A percentile compares a stretch with the other conserved stretches of the same genome.
Conservation (phyloP, 2,797 vertebrate genomes). For the Danio kyathit region DNA sequence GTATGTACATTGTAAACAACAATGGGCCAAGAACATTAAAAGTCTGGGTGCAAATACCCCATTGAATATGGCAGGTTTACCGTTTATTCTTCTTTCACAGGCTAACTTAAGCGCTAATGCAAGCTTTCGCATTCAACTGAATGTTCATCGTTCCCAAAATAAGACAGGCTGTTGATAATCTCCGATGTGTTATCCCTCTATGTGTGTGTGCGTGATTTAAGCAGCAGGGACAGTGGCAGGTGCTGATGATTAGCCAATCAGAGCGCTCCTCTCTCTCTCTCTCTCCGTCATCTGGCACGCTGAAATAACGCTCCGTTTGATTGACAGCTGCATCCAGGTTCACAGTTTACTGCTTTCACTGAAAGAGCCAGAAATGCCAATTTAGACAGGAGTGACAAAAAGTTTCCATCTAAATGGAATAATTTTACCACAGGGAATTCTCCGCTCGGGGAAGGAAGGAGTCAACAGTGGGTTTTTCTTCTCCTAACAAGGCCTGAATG, state of each 20-base stretch:
- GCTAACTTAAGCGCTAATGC: too few species aligned
- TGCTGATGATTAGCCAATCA: constrained; percentile 92
- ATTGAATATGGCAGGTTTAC: too few species aligned
- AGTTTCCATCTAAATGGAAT: constrained; percentile 95
- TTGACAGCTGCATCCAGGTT: constrained; percentile 93
- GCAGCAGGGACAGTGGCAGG: constrained; percentile 87
- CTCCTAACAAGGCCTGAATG: constrained; percentile 90
- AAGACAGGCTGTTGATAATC: neutral
- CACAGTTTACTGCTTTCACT: constrained; percentile 94
- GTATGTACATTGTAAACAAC: too few species aligned
- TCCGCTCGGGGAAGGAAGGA: constrained; percentile 81
- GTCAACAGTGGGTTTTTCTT: constrained; percentile 75
- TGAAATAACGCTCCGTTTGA: constrained; percentile 88
- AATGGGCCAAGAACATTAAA: too few species aligned
- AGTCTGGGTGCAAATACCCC: too few species aligned
- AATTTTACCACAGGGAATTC: constrained; percentile 95
- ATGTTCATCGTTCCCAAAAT: neutral
- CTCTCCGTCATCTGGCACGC: constrained; percentile 89
- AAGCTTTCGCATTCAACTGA: too few species aligned
- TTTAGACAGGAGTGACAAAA: constrained; percentile 96
- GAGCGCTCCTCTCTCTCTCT: constrained; percentile 78
- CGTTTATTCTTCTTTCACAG: too few species aligned
- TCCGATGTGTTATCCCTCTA: neutral
- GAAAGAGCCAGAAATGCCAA: constrained; percentile 93
- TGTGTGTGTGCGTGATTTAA: constrained; percentile 67